Base-by-base conservation (phyloP, 2,113 vertebrate species). In the Nerophis ophidion region DNA sequence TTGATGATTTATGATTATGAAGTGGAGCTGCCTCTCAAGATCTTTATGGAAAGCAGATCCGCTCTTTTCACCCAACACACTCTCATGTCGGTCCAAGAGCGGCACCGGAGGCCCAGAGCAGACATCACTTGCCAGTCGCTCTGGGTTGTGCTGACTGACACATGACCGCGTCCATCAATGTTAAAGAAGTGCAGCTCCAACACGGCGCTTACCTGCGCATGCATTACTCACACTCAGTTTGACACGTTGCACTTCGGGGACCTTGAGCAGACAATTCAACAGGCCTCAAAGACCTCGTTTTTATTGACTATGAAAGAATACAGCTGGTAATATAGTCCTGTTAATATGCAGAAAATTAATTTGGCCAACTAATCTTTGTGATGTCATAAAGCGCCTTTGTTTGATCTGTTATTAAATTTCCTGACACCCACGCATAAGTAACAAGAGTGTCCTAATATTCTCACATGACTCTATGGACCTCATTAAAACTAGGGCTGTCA, bases 261-360 rank as follows among this genome's bases (percentile, higher is more conserved):
- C 12, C 38, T 38, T 40, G 2, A 53, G 51, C 65, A 34, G 58
- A 42, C 26, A 63, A 33, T 65, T 56, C 68, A 65, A 70, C 66
- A 53, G 51, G 77, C 81, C 70, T 82, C 44, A 61, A 68, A 65
- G 16, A 88, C 86, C 87, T 56, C 87, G 87, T 87, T 90, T 90
- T 88, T 83, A 91, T 90, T 92, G 87, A 90, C 11, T 90, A 90
- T 26, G 26, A 26, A 26, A 26, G 1, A 89, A 84, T 85, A 89
- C 88, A 89, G 93, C 88, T 88, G 89, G 90, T 88, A 89, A 91
- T 89, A 91, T 89, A 89, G 84, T 86, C 79, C 85, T 89, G 86
- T 89, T 80, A 89, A 87, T 87, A 91, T 40, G 38, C 8, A 40
- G 8, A 44, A 11, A 11, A 11, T 9, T 44, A 11, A 44, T 9